Conservation (phyloP, 2,888 invertebrate genomes). For the Chalcis sispes region DNA sequence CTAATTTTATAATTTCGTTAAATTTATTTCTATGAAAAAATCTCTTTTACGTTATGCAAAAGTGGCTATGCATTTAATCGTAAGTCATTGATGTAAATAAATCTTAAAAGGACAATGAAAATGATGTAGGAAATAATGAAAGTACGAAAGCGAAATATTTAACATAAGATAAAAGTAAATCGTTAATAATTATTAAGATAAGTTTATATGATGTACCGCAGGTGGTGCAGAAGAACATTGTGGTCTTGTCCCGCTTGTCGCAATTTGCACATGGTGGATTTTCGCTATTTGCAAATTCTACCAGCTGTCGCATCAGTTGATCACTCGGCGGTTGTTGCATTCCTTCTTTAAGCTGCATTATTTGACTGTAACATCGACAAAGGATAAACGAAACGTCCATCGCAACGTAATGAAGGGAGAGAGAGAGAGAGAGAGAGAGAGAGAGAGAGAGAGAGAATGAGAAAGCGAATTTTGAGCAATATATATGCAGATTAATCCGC, state of each 20-base stretch:
- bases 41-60: too few species aligned
- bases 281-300: constrained; percentile 84
- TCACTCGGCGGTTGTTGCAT: constrained; percentile 81
- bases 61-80: too few species aligned
- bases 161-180: too few species aligned
- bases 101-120: too few species aligned
- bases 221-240: constrained; percentile 88
- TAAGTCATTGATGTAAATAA: too few species aligned
- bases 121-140: too few species aligned
- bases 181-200: too few species aligned
- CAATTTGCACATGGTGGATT: constrained; percentile 87
- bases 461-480: too few species aligned
- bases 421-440: constrained; percentile 28
- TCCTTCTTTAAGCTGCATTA: constrained; percentile 81
- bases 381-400: too few species aligned
- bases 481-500: too few species aligned
- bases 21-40: too few species aligned
- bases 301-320: constrained; percentile 82
- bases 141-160: not conserved
- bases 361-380: constrained; percentile 75
- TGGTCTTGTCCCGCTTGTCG: constrained; percentile 82
- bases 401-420: constrained; percentile 50
- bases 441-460: constrained; percentile 20
- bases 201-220: constrained; percentile 78
- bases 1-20: too few species aligned